Conservation (phyloP, 2,797 vertebrate genomes). For the Anas acuta region DNA sequence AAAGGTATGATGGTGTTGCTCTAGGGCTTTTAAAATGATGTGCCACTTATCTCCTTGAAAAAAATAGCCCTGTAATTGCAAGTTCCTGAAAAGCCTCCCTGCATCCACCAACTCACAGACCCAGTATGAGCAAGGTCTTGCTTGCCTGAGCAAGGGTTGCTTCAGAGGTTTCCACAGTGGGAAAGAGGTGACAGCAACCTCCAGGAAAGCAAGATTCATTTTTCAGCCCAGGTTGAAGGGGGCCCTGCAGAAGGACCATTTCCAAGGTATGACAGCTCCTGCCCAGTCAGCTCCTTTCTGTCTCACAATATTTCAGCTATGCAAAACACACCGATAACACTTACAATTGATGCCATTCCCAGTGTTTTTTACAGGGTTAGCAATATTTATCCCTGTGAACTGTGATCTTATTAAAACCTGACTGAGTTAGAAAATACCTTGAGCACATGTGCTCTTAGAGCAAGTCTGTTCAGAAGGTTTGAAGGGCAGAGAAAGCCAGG, state of each 20-base stretch:
- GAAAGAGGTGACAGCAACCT: not conserved
- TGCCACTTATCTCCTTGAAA: not conserved
- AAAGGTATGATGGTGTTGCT: not conserved
- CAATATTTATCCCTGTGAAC: not conserved
- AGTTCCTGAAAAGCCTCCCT: not conserved
- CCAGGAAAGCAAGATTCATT: fast-evolving
- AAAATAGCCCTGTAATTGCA: not conserved
- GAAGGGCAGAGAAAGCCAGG: not conserved
- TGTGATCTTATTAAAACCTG: not conserved
- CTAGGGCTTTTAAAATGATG: not conserved
- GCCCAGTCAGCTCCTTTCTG: not conserved
- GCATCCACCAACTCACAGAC: not conserved
- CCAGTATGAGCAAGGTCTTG: not conserved
- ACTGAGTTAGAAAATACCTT: not conserved
- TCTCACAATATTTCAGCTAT: not conserved
- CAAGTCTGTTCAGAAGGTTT: not conserved
- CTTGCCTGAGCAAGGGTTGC: not conserved
- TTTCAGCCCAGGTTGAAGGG: not conserved
- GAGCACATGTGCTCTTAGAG: not conserved
- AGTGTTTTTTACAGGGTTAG: not conserved
- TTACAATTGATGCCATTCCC: not conserved
- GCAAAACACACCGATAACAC: not conserved
- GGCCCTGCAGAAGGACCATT: not conserved
- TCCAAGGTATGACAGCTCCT: not conserved
- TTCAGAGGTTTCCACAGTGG: not conserved